Evolutionary conservation across 1,140 invertebrate species (phyloP), one percentile per base, ranked within the genome.

Genomic region (Cotesia typhae): DNA sequence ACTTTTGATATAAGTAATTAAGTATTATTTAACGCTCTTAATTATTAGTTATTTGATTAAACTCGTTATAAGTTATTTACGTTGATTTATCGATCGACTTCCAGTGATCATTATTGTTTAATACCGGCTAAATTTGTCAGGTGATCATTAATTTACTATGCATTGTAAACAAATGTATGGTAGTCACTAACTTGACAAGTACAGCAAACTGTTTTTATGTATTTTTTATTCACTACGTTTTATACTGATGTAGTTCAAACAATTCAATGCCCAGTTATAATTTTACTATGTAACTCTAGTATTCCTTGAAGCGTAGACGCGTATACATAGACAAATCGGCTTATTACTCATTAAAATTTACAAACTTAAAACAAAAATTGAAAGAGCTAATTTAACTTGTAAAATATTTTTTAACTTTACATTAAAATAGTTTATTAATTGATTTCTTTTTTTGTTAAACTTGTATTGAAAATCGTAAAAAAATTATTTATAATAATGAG

Each of bases 1-100:
- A 36, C 3, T 47, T 1, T 47, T 47, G 6, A 47, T 10, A 47
- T 47, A 47, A 47, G 10, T 7, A 47, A 47, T 47, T 7, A 6
- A 47, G 1, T 6, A 10, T 47, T 9, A 9, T 2, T 47, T 47
- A 9, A 47, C 41, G 55, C 28, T 67, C 61, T 71, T 75, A 73
- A 85, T 80, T 84, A 81, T 83, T 83, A 85, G 83, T 83, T 80
- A 82, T 81, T 81, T 82, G 78, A 82, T 85, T 84, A 83, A 79
- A 84, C 84, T 83, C 81, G 85, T 85, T 85, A 86, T 86, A 85
- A 86, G 83, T 82, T 84, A 80, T 81, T 87, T 85, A 85, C 82
- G 80, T 80, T 76, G 76, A 76, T 71, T 53, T 78, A 82, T 84
- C 78, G 82, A 83, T 83, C 81, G 77, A 72, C 64, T 53, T 75